Conservation (phyloP, 30 jellyfish, hydroid and myxozoan genomes). For the Hydra vulgaris region DNA sequence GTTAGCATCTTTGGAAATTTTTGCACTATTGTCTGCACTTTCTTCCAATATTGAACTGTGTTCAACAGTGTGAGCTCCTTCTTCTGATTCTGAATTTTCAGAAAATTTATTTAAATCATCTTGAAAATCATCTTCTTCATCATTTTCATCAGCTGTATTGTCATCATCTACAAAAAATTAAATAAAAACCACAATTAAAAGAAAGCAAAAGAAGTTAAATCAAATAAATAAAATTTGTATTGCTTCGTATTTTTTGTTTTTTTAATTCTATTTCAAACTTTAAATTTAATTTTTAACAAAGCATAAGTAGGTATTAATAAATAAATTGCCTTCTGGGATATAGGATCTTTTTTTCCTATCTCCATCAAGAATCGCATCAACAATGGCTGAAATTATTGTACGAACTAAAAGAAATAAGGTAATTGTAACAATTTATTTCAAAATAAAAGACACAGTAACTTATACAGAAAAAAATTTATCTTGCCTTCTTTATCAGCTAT, state of each 20-base stretch:
- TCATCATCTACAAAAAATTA: too few species aligned
- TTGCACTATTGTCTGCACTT: background rate
- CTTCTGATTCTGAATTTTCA: background rate
- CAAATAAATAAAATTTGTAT: background rate
- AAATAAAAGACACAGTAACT: too few species aligned
- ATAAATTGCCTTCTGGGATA: constrained; percentile 37
- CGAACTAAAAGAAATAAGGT: constrained; percentile 43
- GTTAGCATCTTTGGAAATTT: background rate
- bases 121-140: background rate
- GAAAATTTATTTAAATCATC: background rate
- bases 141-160: background rate
- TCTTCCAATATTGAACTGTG: background rate
- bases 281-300: too few species aligned
- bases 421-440: too few species aligned
- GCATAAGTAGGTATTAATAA: too few species aligned
- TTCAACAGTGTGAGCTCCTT: background rate
- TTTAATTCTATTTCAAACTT: too few species aligned
- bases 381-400: constrained; percentile 82
- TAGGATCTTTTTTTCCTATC: constrained; percentile 60
- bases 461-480: too few species aligned
- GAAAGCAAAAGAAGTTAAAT: background rate
- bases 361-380: constrained; percentile 81
- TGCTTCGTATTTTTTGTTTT: too few species aligned
- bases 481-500: too few species aligned
- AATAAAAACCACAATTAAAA: too few species aligned